These are phyloP conservation scores for Drosophila lacertosa DNA, from an alignment of 1,140 invertebrate species.

Conservation along the genomic window DNA sequence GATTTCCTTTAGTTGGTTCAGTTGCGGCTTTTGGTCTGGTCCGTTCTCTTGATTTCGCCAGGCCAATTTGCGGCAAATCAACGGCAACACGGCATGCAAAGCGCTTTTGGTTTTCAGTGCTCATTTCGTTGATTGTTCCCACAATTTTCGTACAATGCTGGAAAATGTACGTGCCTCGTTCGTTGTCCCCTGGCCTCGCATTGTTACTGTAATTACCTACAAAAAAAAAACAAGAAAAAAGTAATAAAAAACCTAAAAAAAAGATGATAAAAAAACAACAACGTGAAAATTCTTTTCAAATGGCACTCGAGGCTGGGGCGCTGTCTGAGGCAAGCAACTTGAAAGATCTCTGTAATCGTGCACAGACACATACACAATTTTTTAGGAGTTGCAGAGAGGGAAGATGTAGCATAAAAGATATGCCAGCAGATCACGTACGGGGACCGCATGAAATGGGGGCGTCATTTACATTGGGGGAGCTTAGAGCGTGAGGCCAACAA, in stretches of 20 bases:
- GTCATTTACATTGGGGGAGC: conserved; percentile 74
- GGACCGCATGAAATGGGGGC: conserved; percentile 68
- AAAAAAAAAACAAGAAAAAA: conserved; percentile 42
- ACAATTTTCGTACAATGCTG: conserved; percentile 80
- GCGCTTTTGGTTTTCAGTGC: conserved; percentile 63
- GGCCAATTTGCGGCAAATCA: conserved; percentile 50
- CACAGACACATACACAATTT: conserved; percentile 43
- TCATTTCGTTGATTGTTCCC: conserved; percentile 80
- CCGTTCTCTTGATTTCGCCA: conserved; percentile 12
- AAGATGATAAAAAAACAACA: conserved; percentile 46
- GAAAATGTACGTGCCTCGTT: conserved; percentile 74
- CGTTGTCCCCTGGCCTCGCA: conserved; percentile 44
- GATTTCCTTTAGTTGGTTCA: conserved; percentile 56
- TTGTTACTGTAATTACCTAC: conserved; percentile 71
- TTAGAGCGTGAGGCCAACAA: conserved; percentile 48
- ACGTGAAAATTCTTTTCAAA: conserved; percentile 80
- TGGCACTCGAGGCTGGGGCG: conserved; percentile 53
- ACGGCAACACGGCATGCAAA: conserved; percentile 61
- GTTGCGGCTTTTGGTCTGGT: conserved; percentile 20
- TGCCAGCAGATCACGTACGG: conserved; percentile 68
- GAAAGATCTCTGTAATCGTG: conserved; percentile 76
- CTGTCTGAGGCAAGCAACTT: conserved; percentile 45
- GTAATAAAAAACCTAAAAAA: conserved; percentile 31
- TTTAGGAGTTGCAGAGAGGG: conserved; percentile 19
- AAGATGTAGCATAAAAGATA: conserved; percentile 73